These are phyloP conservation scores for Varecia variegata DNA, from an alignment of 2,797 vertebrate species.

Conservation along the genomic window DNA sequence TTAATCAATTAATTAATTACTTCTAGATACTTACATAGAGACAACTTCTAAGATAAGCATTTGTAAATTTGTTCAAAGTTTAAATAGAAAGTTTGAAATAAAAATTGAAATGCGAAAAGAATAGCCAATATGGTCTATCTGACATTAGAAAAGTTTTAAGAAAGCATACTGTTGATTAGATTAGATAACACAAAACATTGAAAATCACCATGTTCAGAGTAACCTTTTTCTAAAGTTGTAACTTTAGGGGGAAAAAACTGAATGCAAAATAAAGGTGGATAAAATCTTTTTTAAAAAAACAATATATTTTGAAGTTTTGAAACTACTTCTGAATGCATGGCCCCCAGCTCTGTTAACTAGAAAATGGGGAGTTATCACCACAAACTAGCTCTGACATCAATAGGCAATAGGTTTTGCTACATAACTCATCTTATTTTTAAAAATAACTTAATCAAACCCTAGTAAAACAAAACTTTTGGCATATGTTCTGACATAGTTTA, in stretches of 20 bases:
- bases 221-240: not conserved
- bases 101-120: not conserved
- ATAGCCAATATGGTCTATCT: not conserved
- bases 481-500: not conserved
- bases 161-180: not conserved
- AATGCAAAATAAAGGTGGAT: not conserved
- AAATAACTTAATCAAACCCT: not conserved
- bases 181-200: not conserved
- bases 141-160: not conserved
- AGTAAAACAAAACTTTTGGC: not conserved
- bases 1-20: not conserved
- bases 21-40: not conserved
- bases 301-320: not conserved
- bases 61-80: not conserved
- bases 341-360: not conserved
- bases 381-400: not conserved
- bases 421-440: conserved; percentile 30
- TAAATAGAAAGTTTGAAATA: not conserved
- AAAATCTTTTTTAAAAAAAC: not conserved
- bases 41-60: not conserved
- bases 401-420: not conserved
- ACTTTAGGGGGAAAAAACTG: not conserved
- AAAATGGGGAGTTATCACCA: conserved; percentile 3
- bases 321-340: not conserved
- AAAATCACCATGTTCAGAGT: not conserved